A percentile compares a stretch with the other conserved stretches of the same genome.
phyloP scores from a whole-genome alignment of 2,797 vertebrate species.

The Miichthys miiuy region DNA sequence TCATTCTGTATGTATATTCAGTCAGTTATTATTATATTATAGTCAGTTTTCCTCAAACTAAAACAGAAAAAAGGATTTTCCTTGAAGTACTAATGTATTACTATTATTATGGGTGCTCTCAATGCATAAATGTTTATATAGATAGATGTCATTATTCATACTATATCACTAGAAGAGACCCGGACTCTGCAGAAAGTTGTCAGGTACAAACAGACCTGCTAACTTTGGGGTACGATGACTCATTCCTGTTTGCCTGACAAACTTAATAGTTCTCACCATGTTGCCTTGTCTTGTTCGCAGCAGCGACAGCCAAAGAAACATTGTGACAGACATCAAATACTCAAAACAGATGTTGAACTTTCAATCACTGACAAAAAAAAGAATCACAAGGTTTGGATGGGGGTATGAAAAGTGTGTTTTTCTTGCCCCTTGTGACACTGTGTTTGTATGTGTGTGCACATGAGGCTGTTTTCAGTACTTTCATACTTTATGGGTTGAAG shows the following conservation, averaged over 20 bases:
- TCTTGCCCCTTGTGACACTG: not conserved
- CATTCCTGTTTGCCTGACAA: constrained; percentile 15
- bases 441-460: not conserved
- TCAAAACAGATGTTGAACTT: constrained; percentile 37
- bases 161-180: too few species aligned
- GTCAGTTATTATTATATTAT: too few species aligned
- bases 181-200: not conserved
- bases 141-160: too few species aligned
- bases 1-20: too few species aligned
- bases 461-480: not conserved
- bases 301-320: constrained; percentile 17
- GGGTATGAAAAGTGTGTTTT: constrained; percentile 6
- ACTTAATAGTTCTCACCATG: constrained; percentile 10
- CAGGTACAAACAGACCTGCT: not conserved
- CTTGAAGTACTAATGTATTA: not conserved
- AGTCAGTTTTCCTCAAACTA: not conserved
- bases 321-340: constrained; percentile 23
- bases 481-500: not conserved
- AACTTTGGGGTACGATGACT: not conserved
- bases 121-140: not conserved
- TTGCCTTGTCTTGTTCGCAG: constrained; percentile 12
- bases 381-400: constrained; percentile 10
- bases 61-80: not conserved
- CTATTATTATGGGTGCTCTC: not conserved
- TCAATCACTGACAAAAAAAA: constrained; percentile 14